Evolutionary conservation across 2,888 invertebrate species (phyloP), one percentile per base, ranked within the genome.

Genomic region (Isotomurus palustris): DNA sequence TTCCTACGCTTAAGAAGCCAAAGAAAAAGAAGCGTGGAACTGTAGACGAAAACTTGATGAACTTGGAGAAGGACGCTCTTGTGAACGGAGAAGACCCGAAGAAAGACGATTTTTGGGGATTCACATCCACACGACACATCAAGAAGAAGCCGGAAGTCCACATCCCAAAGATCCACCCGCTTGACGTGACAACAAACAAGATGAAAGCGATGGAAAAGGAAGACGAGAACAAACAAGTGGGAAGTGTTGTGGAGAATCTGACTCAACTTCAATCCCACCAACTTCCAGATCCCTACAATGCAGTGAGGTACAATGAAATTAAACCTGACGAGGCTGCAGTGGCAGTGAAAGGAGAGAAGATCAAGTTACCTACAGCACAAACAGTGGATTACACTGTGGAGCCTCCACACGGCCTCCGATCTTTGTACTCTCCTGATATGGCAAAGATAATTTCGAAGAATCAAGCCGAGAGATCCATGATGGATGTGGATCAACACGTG

Each of bases 241-340:
- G 58, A 58, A n/a, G n/a, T 10, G 4, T 35, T 21, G 43, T 35
- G 1, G 19, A n/a, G 14, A 43, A 49, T 3, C 25, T 58, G 1
- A 43, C 51, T 1, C 44, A 43, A 24, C 8, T 28, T 4, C 32
- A 55, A 25, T 56, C 56, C 8, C 60, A 60, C 38, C 27, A 21
- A n/a, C 55, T 60, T 48, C 60, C 60, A 22, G 56, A 60, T 36
- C 52, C 60, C 3, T 60, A 60, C 44, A 60, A 60, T 25, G 47
- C 47, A 8, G 21, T 56, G 3, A 55, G 55, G 27, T 51, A n/a
- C 22, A 54, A 54, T 17, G 55, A 50, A 6, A 54, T 45, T 19
- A 57, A 29, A 32, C 43, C 45, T 28, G 14, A 6, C 36, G 4
- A n/a, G 38, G 27, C 3, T 35, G 32, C 47, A 35, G 22, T 14